Evolutionary conservation across 2,113 vertebrate genomes (phyloP).

Genomic region (Sylvietta virens): DNA sequence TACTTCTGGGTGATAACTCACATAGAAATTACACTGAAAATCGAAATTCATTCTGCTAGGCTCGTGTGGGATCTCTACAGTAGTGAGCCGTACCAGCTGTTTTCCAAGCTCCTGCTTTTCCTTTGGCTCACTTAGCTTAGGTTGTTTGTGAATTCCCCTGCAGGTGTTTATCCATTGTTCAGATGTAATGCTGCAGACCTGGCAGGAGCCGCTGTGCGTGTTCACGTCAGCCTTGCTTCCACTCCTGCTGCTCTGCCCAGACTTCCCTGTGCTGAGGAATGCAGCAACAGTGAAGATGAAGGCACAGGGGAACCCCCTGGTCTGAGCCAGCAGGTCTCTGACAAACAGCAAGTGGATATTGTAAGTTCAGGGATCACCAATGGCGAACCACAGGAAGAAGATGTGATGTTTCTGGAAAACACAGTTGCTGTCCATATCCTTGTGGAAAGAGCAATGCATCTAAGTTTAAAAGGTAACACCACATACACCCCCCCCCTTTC

Average conservation of each 20-base stretch:
- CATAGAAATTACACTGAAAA: background rate
- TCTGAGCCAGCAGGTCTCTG: background rate
- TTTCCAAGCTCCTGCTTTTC: background rate
- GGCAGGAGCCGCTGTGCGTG: slow-evolving; percentile 84
- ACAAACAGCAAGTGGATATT: background rate
- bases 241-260: background rate
- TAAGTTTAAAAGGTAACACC: slow-evolving; percentile 87
- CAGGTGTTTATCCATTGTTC: slow-evolving; percentile 92
- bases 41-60: background rate
- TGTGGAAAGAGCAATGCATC: slow-evolving; percentile 92
- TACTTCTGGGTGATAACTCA: background rate
- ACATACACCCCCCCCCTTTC: fast-evolving
- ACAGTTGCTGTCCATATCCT: slow-evolving; percentile 81
- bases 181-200: slow-evolving; percentile 83
- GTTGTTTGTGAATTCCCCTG: background rate
- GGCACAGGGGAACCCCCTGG: background rate
- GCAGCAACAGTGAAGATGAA: slow-evolving; percentile 65
- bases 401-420: slow-evolving; percentile 36
- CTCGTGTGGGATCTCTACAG: background rate
- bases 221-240: slow-evolving; percentile 75
- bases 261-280: slow-evolving; percentile 16
- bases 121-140: background rate
- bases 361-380: background rate
- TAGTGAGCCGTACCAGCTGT: background rate
- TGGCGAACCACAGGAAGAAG: background rate